A percentile compares a stretch with the other conserved stretches of the same genome.
Conservation (phyloP, 2,113 vertebrate species). For the Prunella himalayana region DNA sequence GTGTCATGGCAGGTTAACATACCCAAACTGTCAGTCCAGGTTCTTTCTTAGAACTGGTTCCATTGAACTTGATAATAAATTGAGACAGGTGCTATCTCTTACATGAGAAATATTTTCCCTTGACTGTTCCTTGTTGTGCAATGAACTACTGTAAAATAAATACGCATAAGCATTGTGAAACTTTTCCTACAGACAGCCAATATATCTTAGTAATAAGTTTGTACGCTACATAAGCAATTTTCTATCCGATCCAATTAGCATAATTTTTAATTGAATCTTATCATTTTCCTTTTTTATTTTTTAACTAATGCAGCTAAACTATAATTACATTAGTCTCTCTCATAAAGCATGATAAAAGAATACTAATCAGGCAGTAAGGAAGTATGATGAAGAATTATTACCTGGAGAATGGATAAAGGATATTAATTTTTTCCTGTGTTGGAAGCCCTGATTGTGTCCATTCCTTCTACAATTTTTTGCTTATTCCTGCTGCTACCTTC, state of each 20-base stretch:
- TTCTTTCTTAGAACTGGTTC: neutral
- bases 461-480: neutral
- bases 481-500: neutral
- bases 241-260: constrained; percentile 16
- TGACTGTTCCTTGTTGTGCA: neutral
- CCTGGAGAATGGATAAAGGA: neutral
- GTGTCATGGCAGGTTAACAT: neutral
- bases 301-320: constrained; percentile 12
- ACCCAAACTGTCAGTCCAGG: neutral
- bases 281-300: neutral
- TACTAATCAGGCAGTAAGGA: constrained; percentile 28
- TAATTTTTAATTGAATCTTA: constrained; percentile 57
- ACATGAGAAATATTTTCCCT: neutral
- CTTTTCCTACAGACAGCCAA: neutral
- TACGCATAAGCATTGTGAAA: neutral
- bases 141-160: neutral
- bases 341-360: neutral
- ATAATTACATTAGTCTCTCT: constrained; percentile 27
- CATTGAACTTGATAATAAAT: neutral
- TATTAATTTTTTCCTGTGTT: neutral
- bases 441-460: neutral
- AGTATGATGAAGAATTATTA: neutral
- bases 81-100: neutral
- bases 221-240: constrained; percentile 1
- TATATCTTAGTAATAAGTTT: neutral